phyloP scores from a whole-genome alignment of 2,888 invertebrate species.

The Chrysopilus asiliformis region DNA sequence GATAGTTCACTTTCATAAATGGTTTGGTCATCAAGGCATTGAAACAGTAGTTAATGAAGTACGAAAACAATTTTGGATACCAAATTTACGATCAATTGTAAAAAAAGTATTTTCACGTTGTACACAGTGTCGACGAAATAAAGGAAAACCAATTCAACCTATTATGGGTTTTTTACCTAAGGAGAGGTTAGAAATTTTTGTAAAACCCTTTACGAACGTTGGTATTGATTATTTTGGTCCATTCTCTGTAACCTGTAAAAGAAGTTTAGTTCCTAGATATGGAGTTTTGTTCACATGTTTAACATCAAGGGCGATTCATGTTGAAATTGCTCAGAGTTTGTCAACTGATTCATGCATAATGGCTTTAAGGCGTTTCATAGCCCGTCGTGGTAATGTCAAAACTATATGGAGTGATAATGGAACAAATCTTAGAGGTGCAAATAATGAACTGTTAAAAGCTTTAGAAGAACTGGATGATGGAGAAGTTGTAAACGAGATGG shows the following conservation, averaged over 20 bases:
- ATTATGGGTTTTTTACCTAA: conserved; percentile 19
- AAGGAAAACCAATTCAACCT: conserved; percentile 12
- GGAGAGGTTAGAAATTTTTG: conserved; percentile 13
- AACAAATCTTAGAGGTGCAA: conserved; percentile 12
- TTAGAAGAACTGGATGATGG: conserved; percentile 12
- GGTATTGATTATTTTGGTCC: conserved; percentile 20
- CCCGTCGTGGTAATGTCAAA: conserved; percentile 10
- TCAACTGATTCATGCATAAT: conserved; percentile 13
- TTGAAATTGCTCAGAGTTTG: conserved; percentile 11
- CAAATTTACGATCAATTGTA: conserved; percentile 3
- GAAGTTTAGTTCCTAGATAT: conserved; percentile 5
- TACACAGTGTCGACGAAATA: conserved; percentile 7
- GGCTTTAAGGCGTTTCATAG: conserved; percentile 13
- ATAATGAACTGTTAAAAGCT: conserved; percentile 9
- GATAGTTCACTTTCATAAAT: neutral
- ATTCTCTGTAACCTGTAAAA: conserved; percentile 7
- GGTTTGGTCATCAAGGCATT: no score
- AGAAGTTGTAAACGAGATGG: neutral
- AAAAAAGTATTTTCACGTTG: conserved; percentile 7
- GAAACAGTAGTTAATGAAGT: no score
- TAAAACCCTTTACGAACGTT: conserved; percentile 15
- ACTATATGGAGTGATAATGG: conserved; percentile 15
- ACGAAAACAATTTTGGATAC: conserved; percentile 10
- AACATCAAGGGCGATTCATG: conserved; percentile 14
- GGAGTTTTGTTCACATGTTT: conserved; percentile 14